phyloP scores from a whole-genome alignment of 2,888 invertebrate genomes.

The Mantis religiosa region DNA sequence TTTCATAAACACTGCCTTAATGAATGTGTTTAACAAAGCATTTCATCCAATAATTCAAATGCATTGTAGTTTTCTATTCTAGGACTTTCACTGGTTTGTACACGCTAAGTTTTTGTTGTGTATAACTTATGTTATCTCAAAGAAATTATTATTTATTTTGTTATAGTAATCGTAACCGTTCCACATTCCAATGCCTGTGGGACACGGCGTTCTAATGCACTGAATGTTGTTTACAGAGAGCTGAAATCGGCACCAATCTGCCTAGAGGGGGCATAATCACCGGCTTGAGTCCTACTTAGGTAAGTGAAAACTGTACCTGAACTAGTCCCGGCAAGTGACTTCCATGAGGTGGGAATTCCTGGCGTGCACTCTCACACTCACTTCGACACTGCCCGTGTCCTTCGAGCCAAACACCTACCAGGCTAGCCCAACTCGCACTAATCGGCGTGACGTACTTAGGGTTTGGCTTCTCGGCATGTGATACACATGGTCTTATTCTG shows the following conservation, averaged over 20 bases:
- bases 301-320: neutral
- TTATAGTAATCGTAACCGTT: too few species aligned
- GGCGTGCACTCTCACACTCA: neutral
- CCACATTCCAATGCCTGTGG: too few species aligned
- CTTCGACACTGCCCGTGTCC: neutral
- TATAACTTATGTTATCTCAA: too few species aligned
- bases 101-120: too few species aligned
- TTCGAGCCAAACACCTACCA: neutral
- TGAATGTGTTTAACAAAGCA: too few species aligned
- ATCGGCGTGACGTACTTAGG: neutral
- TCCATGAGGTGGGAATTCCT: neutral
- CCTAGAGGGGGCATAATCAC: neutral
- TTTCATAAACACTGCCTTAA: too few species aligned
- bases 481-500: neutral
- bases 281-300: neutral
- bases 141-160: too few species aligned
- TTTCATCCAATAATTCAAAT: too few species aligned
- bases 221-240: neutral
- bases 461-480: neutral
- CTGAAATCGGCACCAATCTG: neutral
- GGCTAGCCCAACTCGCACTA: neutral
- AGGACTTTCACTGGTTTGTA: too few species aligned
- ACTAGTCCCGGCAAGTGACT: neutral
- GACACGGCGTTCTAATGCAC: too few species aligned
- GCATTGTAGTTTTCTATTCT: too few species aligned